Conservation (phyloP, 2,797 vertebrate species). For the Myripristis murdjan region DNA sequence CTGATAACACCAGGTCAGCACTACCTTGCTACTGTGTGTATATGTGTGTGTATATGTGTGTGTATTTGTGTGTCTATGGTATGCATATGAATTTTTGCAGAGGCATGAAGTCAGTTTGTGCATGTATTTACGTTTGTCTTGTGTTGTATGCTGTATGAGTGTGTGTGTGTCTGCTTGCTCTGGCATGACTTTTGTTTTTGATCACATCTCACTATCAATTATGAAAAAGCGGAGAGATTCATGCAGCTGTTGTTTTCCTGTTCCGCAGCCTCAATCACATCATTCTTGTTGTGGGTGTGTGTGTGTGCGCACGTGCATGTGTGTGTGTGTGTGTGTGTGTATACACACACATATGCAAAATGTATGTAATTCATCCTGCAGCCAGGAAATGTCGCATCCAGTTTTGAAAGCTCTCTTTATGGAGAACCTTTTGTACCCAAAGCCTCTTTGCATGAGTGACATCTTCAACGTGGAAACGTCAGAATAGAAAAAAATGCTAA, state of each 20-base stretch:
- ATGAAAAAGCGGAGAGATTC: conserved; percentile 34
- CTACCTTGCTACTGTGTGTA: background rate
- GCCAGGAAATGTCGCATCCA: conserved; percentile 36
- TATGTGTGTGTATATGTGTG: conserved; percentile 16
- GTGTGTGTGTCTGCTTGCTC: conserved; percentile 15
- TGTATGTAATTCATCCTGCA: conserved; percentile 28
- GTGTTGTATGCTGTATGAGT: conserved; percentile 4
- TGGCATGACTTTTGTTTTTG: conserved; percentile 19
- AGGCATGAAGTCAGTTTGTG: conserved; percentile 40
- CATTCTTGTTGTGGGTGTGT: background rate
- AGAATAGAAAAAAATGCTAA: conserved; percentile 7
- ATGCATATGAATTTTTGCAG: background rate
- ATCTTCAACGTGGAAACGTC: conserved; percentile 15
- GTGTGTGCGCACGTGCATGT: conserved; percentile 1
- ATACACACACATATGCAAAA: conserved; percentile 18
- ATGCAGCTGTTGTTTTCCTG: conserved; percentile 34
- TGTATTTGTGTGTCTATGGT: conserved; percentile 35
- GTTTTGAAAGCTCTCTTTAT: conserved; percentile 25
- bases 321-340: conserved; percentile 17
- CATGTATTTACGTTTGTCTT: conserved; percentile 1
- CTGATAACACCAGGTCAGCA: conserved; percentile 97
- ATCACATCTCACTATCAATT: conserved; percentile 39
- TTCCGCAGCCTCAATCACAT: conserved; percentile 18
- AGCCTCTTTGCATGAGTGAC: conserved; percentile 28
- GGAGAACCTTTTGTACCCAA: conserved; percentile 20